Evolutionary conservation across 1,140 invertebrate genomes (phyloP).

Genomic region (Pseudomyrmex sp.): DNA sequence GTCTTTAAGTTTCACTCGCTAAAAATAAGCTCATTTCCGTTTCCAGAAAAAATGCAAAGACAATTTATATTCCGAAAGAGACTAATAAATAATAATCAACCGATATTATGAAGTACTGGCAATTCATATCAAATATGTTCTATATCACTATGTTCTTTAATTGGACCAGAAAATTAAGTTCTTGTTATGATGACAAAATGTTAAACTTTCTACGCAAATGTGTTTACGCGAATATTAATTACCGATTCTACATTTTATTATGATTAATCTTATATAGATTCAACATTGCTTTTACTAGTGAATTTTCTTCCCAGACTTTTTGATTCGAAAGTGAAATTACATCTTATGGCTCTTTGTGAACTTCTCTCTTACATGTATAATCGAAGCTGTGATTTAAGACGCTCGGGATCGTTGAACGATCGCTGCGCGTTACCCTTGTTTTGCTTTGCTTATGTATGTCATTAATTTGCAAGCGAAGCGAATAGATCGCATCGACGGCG

Average conservation of each 20-base stretch:
- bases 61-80: slow-evolving; percentile 3
- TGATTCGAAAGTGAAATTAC: neutral
- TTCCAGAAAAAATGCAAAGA: neutral
- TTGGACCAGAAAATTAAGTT: neutral
- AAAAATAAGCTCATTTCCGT: neutral
- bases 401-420: neutral
- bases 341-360: neutral
- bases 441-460: slow-evolving; percentile 13
- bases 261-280: neutral
- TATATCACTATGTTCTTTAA: no score
- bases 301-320: neutral
- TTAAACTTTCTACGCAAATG: no score
- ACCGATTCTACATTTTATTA: neutral
- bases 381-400: slow-evolving; percentile 46
- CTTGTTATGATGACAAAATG: slow-evolving; percentile 6
- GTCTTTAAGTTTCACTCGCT: slow-evolving; percentile 8
- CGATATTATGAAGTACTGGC: neutral
- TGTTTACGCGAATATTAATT: neutral
- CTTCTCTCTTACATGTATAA: slow-evolving; percentile 10
- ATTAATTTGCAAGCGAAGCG: slow-evolving; percentile 49
- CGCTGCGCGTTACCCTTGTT: slow-evolving; percentile 6
- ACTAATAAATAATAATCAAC: slow-evolving; percentile 7
- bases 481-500: slow-evolving; percentile 20
- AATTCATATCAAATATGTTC: no score
- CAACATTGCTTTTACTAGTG: neutral